Percentiles rank a stretch among this genome's conserved stretches.
Conservation (phyloP, 2,888 invertebrate genomes). For the Meteorus colon region DNA sequence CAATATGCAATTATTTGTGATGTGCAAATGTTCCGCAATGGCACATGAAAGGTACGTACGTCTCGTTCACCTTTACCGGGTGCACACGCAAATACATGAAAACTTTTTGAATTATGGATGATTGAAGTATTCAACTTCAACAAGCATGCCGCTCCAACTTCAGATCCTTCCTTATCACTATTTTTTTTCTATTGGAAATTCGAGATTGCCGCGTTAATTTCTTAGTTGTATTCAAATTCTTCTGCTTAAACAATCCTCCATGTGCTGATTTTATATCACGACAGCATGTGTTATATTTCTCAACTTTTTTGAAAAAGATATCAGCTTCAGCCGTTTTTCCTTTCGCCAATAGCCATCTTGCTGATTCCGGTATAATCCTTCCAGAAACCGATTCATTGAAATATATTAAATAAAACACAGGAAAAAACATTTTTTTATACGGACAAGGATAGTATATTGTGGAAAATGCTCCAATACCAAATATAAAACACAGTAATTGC, state of each 20-base stretch:
- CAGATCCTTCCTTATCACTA: conserved; percentile 42
- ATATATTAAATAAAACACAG: background rate
- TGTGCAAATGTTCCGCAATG: too few species aligned
- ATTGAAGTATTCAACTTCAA: conserved; percentile 54
- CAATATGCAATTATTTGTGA: too few species aligned
- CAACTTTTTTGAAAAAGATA: conserved; percentile 64
- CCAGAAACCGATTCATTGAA: background rate
- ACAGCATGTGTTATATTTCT: conserved; percentile 65
- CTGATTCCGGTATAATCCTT: conserved; percentile 73
- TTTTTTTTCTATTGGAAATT: conserved; percentile 17
- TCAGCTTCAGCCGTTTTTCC: conserved; percentile 67
- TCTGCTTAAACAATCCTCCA: conserved; percentile 46
- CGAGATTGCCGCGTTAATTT: conserved; percentile 39
- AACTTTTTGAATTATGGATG: conserved; percentile 47
- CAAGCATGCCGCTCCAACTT: conserved; percentile 57
- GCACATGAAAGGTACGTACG: too few species aligned
- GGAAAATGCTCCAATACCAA: conserved; percentile 60
- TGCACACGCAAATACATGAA: background rate
- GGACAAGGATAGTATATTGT: background rate
- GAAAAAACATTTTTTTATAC: background rate
- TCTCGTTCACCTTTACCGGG: too few species aligned
- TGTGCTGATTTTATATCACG: conserved; percentile 43
- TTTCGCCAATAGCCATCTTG: conserved; percentile 69
- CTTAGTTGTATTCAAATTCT: background rate
- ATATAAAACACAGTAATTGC: conserved; percentile 72